Evolutionary conservation across 2,888 invertebrate genomes (phyloP), one percentile per base, ranked within the genome.

Genomic region (Cyclophora albipunctata): DNA sequence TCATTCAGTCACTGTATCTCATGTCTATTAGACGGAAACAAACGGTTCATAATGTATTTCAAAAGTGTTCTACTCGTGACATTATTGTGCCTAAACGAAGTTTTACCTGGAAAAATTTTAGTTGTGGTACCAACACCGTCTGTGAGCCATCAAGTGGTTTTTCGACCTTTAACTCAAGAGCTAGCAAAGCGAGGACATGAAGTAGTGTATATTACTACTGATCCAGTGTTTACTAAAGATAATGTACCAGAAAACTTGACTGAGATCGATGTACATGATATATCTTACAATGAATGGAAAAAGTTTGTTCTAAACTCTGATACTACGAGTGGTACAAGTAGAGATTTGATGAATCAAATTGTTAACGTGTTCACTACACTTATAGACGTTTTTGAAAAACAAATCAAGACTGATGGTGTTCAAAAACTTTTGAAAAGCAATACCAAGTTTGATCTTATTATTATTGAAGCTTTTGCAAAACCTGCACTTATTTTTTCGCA

Each of bases 181-280:
- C 53, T 87, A 35, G 71, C 69, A 0, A 63, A 55, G 45, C 63
- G 72, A 20, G 86, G 86, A 2, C 87, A 89, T 54, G 67, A 84
- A 46, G 52, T 87, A 0, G 69, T 71, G 0, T 62, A 82, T 0
- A 50, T 81, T 2, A 80, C 85, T 0, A 48, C 84, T 3, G 54
- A 80, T 51, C 79, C 81, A 0, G 62, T 50, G 0, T 64, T 59
- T 34, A 20, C 46, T 2, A 76, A 79, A 34, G 77, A 85, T 45
- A 49, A 62, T 5, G 55, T 66, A 1, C 62, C 81, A 2, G 47
- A 55, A 3, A 80, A 78, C 51, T 49, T 78, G 0, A 77, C 67
- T n/a, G 73, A 80, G 64, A 76, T 81, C 0, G 73, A 78, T 52
- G 55, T 77, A 0, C 73, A 73, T 6, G 67, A 76, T 34, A 33